Base-by-base conservation (phyloP, 1,140 invertebrate species). In the Caenorhabditis inopinata region DNA sequence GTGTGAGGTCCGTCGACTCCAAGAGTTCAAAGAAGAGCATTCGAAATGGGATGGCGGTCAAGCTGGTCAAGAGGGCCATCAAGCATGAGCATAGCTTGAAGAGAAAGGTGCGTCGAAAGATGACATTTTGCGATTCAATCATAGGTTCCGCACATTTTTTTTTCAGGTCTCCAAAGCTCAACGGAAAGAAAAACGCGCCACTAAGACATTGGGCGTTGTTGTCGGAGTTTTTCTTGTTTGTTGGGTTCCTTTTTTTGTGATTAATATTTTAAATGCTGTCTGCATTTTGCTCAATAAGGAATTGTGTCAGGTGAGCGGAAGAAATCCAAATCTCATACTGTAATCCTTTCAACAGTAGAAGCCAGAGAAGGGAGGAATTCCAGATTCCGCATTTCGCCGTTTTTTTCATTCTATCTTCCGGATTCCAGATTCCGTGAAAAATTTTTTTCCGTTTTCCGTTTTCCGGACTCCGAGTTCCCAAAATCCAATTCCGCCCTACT, bases 241-340 rank as follows among this genome's bases (percentile, higher is more conserved):
- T 89, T 99, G 97, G 97, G 93, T 97, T 73, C 97, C 97, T 47
- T 99, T 99, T 92, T 99, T 99, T 92, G 96, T 94, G 0, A 95
- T 94, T 90, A 95, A 96, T 90, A 95, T 98, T 75, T 92, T 97
- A 91, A 96, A 97, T 88, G 97, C 96, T n/a, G 92, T 98, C 88
- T 94, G 93, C 91, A 93, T 94, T 80, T 95, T 96, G 89, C 91
- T 96, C 82, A 91, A 92, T 23, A 81, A 82, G 21, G 91, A 91
- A 77, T 91, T 93, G 80, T 96, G 94, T 89, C 92, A 93, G 45
- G 79, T 76, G 46, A 58, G 12, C 12, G 0, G 16, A 6, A 74
- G 23, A 18, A 21, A 11, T 45, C 21, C 1, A 62, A 75, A 45
- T 45, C 7, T 5, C 23, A 74, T 25, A 18, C n/a, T n/a, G n/a